Conservation (phyloP, 2,113 vertebrate species). For the Climacteris rufus region DNA sequence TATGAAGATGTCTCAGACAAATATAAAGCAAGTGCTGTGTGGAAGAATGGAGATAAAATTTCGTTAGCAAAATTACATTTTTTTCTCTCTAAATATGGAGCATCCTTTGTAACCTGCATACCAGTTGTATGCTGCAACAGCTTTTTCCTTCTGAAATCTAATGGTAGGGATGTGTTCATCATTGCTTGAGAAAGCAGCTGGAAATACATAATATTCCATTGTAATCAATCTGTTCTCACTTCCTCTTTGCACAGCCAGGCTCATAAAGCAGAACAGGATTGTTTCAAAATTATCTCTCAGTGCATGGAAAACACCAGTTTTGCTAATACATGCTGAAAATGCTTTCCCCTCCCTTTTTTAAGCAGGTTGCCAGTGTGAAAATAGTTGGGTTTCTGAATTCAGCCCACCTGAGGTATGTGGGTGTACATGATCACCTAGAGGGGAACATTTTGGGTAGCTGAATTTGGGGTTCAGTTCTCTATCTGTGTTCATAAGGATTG, state of each 20-base stretch:
- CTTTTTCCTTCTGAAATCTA: neutral
- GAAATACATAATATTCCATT: slow-evolving; percentile 1
- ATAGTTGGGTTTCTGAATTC: neutral
- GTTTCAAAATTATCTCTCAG: neutral
- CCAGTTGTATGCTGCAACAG: neutral
- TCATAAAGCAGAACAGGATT: neutral
- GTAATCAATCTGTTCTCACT: slow-evolving; percentile 15
- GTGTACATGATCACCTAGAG: neutral
- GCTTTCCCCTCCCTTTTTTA: accelerated
- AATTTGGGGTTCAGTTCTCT: neutral
- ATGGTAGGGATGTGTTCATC: neutral
- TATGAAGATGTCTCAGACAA: neutral
- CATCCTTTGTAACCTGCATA: neutral
- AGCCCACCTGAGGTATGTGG: neutral
- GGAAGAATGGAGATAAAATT: neutral
- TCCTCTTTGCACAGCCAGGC: neutral
- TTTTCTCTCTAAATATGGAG: neutral
- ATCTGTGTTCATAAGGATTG: neutral
- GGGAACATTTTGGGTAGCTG: neutral
- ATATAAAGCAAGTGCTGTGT: neutral
- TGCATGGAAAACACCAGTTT: neutral
- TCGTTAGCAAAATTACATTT: neutral
- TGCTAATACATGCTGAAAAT: neutral
- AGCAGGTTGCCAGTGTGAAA: neutral
- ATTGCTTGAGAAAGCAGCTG: neutral